Percentiles rank a stretch among this genome's conserved stretches.
phyloP scores from a whole-genome alignment of 2,888 invertebrate genomes.

The Stenchaetothrips biformis region DNA sequence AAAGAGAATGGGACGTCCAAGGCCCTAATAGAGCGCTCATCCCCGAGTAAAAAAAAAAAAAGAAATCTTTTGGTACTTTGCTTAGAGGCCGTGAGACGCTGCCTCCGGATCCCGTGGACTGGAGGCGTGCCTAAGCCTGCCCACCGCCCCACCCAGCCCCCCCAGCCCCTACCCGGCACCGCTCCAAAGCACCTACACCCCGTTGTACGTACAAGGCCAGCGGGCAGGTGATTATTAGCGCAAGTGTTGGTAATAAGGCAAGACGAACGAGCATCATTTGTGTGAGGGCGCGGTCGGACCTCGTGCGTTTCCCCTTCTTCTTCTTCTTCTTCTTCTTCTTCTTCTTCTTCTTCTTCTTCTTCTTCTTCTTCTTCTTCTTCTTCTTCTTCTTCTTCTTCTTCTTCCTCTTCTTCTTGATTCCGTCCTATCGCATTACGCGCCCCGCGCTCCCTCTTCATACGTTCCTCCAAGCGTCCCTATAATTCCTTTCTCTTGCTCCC shows the following conservation, averaged over 20 bases:
- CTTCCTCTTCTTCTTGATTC: not conserved
- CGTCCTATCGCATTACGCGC: not conserved
- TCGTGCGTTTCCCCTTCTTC: not conserved
- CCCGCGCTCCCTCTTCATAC: not conserved
- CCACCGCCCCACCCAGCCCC: not conserved
- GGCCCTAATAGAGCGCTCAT: no score
- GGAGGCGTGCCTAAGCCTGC: not conserved
- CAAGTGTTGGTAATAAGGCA: constrained; percentile 24
- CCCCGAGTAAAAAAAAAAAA: no score
- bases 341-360: not conserved
- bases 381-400: not conserved
- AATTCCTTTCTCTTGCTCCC: not conserved
- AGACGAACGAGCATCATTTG: constrained; percentile 12
- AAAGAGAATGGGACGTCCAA: no score
- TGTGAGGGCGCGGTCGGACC: not conserved
- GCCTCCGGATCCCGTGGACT: no score
- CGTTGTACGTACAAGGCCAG: not conserved
- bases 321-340: not conserved
- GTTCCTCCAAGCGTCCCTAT: not conserved
- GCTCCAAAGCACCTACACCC: not conserved
- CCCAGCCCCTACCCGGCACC: not conserved
- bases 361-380: not conserved
- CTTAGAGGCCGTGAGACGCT: no score
- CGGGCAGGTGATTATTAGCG: not conserved
- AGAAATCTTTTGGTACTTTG: no score